A percentile compares a stretch with the other conserved stretches of the same genome.
These are phyloP conservation scores for Lota lota DNA, from an alignment of 2,113 vertebrate genomes.

Conservation along the genomic window DNA sequence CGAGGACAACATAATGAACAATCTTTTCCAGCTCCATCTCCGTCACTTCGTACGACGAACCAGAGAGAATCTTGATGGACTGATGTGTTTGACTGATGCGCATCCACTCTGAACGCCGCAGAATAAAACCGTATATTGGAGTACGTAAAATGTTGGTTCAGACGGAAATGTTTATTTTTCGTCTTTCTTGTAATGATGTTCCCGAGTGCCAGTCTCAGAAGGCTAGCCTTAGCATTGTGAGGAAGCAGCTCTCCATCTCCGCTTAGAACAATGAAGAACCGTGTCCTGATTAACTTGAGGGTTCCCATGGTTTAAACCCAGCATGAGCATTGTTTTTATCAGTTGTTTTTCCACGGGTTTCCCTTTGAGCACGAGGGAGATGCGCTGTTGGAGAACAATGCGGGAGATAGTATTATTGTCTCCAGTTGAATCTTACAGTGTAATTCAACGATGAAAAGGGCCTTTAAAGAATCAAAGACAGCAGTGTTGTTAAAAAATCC, in stretches of 20 bases:
- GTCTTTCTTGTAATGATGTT: not conserved
- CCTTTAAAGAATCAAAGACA: conserved; percentile 34
- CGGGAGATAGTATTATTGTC: conserved; percentile 41
- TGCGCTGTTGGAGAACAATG: conserved; percentile 43
- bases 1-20: conserved; percentile 63
- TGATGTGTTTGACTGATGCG: conserved; percentile 49
- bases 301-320: too few relatives aligned
- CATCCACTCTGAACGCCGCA: conserved; percentile 37
- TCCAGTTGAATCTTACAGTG: conserved; percentile 54
- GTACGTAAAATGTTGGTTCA: conserved; percentile 27
- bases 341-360: conserved; percentile 33
- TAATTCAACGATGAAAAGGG: conserved; percentile 42
- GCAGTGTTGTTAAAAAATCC: conserved; percentile 36
- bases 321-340: conserved; percentile 44
- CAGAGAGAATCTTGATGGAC: conserved; percentile 60
- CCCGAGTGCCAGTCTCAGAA: not conserved
- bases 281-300: conserved; percentile 24
- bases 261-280: too few relatives aligned
- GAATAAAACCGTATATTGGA: conserved; percentile 45
- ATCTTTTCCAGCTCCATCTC: conserved; percentile 36
- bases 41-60: conserved; percentile 55
- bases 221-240: not conserved
- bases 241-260: too few relatives aligned
- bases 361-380: conserved; percentile 36
- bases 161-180: conserved; percentile 7